These are phyloP conservation scores for Drosophila niveifrons DNA, from an alignment of 2,888 invertebrate genomes.

Conservation along the genomic window DNA sequence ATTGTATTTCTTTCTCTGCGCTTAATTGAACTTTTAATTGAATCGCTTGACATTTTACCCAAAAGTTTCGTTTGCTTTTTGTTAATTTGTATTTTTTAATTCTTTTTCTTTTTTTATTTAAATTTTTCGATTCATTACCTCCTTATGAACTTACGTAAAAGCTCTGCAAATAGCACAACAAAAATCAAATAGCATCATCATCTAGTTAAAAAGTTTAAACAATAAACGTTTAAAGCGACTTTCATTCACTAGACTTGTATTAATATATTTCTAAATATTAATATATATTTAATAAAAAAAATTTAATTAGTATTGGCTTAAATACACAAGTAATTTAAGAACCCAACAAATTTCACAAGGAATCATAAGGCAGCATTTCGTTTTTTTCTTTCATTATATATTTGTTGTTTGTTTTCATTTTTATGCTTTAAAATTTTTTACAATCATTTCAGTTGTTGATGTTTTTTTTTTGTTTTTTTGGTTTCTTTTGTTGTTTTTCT, in stretches of 20 bases:
- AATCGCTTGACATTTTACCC: slow-evolving; percentile 65
- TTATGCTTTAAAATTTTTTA: slow-evolving; percentile 43
- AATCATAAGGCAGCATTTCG: slow-evolving; percentile 83
- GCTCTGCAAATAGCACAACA: slow-evolving; percentile 67
- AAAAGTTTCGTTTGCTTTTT: slow-evolving; percentile 47
- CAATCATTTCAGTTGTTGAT: slow-evolving; percentile 23
- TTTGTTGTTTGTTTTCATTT: slow-evolving; percentile 18
- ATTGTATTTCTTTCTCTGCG: slow-evolving; percentile 32
- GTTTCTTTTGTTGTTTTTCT: slow-evolving; percentile 34
- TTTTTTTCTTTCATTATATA: slow-evolving; percentile 38
- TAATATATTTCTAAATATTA: slow-evolving; percentile 36
- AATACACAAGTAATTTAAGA: slow-evolving; percentile 58
- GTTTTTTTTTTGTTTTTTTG: slow-evolving; percentile 24
- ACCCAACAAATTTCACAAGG: slow-evolving; percentile 81
- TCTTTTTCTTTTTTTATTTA: slow-evolving; percentile 13
- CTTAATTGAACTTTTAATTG: slow-evolving; percentile 72
- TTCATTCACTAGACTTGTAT: slow-evolving; percentile 41
- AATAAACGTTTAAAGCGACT: slow-evolving; percentile 62
- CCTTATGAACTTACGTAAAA: slow-evolving; percentile 52
- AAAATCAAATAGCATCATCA: slow-evolving; percentile 31
- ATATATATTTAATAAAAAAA: slow-evolving; percentile 39
- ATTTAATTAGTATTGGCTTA: slow-evolving; percentile 57
- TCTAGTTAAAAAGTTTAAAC: slow-evolving; percentile 48
- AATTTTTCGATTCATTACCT: slow-evolving; percentile 9
- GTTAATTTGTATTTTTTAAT: slow-evolving; percentile 1